phyloP scores from a whole-genome alignment of 2,888 invertebrate species.

The Tubulanus polymorphus region DNA sequence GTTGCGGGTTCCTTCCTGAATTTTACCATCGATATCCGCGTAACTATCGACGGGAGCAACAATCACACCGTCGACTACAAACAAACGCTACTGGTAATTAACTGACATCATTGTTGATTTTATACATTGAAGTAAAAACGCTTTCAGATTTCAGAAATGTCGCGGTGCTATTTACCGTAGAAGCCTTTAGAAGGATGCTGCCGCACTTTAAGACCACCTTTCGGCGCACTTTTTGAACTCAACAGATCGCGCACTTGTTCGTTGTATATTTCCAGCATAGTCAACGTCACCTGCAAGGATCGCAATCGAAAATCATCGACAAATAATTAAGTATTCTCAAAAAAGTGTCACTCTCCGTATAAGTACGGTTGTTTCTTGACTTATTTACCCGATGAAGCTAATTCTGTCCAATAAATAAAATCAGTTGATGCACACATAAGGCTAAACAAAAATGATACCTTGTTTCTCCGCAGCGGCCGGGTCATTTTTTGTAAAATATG shows the following conservation, averaged over 20 bases:
- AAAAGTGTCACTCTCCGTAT: no score
- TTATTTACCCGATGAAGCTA: no score
- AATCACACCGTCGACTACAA: constrained; percentile 39
- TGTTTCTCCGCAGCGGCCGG: no score
- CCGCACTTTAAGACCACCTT: constrained; percentile 44
- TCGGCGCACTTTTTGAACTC: constrained; percentile 30
- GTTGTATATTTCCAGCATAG: constrained; percentile 52
- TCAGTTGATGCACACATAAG: no score
- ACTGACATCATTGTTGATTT: background rate
- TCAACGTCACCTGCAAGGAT: constrained; percentile 35
- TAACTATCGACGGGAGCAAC: constrained; percentile 39
- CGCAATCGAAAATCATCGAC: no score
- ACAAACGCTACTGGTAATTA: background rate
- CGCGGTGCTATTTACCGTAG: constrained; percentile 31
- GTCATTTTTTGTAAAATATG: no score
- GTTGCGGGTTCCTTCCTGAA: constrained; percentile 45
- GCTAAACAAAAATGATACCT: no score
- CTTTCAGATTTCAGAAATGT: background rate
- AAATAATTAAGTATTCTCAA: no score
- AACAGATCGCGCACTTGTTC: constrained; percentile 50
- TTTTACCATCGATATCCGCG: constrained; percentile 42
- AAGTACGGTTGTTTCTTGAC: no score
- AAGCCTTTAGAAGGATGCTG: constrained; percentile 45
- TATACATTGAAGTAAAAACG: background rate
- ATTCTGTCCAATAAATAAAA: no score